A percentile compares a stretch with the other conserved stretches of the same genome.
Evolutionary conservation across 2,797 vertebrate species (phyloP).

Genomic region (Tangara arthus): DNA sequence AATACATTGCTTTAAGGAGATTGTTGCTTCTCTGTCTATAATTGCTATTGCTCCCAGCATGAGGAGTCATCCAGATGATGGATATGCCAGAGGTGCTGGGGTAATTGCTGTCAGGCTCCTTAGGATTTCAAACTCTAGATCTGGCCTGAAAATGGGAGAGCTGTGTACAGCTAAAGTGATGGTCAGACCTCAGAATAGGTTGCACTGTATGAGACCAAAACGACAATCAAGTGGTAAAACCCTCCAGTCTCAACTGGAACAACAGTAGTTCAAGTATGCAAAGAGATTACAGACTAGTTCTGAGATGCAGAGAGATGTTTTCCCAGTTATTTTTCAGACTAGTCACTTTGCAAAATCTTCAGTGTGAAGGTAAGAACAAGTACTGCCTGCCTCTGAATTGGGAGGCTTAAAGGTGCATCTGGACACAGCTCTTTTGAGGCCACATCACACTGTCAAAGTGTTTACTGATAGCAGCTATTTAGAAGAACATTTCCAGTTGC

Average conservation of each 20-base stretch:
- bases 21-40: slow-evolving; percentile 10
- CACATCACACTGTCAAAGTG: not conserved
- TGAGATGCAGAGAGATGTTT: not conserved
- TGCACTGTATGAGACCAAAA: not conserved
- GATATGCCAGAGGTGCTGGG: slow-evolving; percentile 14
- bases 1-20: not conserved
- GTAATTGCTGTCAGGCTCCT: slow-evolving; percentile 23
- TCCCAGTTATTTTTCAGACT: not conserved
- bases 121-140: not conserved
- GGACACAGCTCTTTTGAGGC: not conserved
- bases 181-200: not conserved
- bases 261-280: not conserved
- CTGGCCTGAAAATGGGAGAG: not conserved
- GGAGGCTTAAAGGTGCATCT: not conserved
- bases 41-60: slow-evolving; percentile 12
- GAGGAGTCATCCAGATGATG: slow-evolving; percentile 15
- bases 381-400: not conserved
- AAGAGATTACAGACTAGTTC: not conserved
- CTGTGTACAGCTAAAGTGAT: not conserved
- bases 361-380: not conserved
- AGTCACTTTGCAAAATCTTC: not conserved
- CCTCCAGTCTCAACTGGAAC: not conserved
- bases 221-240: not conserved
- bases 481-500: not conserved
- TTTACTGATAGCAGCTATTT: not conserved